phyloP scores from a whole-genome alignment of 2,113 vertebrate species.

The Aplodontia rufa region DNA sequence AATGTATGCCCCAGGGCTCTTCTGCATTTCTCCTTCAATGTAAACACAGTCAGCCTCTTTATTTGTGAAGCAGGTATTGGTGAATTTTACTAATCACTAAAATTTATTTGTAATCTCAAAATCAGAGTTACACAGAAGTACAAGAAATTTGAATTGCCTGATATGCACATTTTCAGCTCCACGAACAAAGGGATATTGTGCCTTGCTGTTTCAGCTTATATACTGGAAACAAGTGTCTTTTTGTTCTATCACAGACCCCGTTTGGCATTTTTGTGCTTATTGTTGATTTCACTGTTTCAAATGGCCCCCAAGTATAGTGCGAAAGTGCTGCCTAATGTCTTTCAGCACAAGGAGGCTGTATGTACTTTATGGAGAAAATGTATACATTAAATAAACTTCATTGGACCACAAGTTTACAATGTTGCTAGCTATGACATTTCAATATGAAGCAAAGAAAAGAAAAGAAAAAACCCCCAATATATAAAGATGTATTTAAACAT shows the following conservation, averaged over 20 bases:
- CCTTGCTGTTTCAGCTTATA: neutral
- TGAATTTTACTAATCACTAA: neutral
- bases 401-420: neutral
- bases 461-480: too few species aligned
- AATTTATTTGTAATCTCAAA: neutral
- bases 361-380: neutral
- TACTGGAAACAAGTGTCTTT: neutral
- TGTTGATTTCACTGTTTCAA: neutral
- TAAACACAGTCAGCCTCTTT: neutral
- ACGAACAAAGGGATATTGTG: neutral
- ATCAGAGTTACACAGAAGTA: neutral
- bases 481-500: neutral
- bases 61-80: neutral
- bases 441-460: neutral
- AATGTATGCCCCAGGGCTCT: neutral
- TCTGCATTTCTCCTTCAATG: neutral
- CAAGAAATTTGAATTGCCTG: neutral
- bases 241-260: neutral
- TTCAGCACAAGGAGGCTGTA: neutral
- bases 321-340: neutral
- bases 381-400: neutral
- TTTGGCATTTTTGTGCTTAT: neutral
- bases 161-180: neutral
- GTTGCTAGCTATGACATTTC: neutral
- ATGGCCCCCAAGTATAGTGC: neutral